Evolutionary conservation across 2,888 invertebrate species (phyloP), one percentile per base, ranked within the genome.

Genomic region (Megalurothrips usitatus): DNA sequence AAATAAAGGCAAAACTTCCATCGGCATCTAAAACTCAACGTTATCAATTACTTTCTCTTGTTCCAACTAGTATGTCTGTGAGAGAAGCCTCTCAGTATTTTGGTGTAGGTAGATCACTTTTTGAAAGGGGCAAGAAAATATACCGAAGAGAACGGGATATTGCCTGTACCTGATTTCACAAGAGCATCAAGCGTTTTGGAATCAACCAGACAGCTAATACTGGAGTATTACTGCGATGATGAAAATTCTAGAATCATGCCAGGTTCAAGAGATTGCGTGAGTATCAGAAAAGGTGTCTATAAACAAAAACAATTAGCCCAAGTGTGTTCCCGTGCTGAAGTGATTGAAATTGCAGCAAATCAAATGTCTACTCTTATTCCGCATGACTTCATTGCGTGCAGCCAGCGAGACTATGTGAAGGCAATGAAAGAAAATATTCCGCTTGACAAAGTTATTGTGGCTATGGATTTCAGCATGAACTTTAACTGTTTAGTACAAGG

Each of bases 381-480:
- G 23, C 68, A 68, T 68, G 68, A 68, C 23, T 68, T 68, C 11
- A 23, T 68, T 23, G n/a, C 68, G 11, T 8, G 68, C 68, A 68
- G 68, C 6, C 68, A 68, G 11, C 4, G 68, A 9, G 68, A 68
- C 10, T 68, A 23, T 23, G 9, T 68, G 4, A 6, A 23, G 23
- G 23, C 4, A 23, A 23, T 68, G 68, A 68, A 68, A 68, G 68
- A 23, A 23, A 68, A 23, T 23, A 1, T 68, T 23, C 68, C 68
- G 19, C 8, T 6, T 23, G 23, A 68, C 68, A 68, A n/a, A 23
- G 68, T 23, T 23, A 68, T 68, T 4, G 3, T 23, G 19, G 68
- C 68, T 9, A 68, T 68, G 68, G 68, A 68, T 68, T 68, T 68
- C 23, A 63, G 63, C 63, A 63, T 63, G 63, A 63, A 63, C n/a